phyloP scores from a whole-genome alignment of 2,113 vertebrate genomes.

The Salvelinus sp. region DNA sequence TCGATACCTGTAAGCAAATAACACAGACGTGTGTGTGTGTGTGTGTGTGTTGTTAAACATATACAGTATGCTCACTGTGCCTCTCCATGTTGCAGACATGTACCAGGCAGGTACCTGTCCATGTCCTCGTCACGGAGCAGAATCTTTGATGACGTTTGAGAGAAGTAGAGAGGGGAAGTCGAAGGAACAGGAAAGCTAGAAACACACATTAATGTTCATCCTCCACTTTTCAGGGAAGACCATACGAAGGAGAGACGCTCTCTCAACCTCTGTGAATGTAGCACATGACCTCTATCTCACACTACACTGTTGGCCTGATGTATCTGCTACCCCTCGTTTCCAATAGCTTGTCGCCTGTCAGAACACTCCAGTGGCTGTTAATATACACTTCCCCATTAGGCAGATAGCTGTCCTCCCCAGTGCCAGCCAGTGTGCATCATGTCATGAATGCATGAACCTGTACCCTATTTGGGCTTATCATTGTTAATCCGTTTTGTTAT shows the following conservation, averaged over 20 bases:
- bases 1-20: too few relatives aligned
- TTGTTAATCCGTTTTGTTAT: background rate
- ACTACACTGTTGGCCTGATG: conserved; percentile 5
- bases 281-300: conserved; percentile 24
- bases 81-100: conserved; percentile 71
- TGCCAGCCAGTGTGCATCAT: background rate
- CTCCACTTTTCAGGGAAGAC: conserved; percentile 7
- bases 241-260: background rate
- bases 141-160: conserved; percentile 93
- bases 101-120: conserved; percentile 90
- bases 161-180: background rate
- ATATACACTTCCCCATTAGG: background rate
- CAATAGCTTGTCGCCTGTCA: background rate
- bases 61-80: background rate
- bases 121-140: conserved; percentile 86
- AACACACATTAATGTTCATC: conserved; percentile 1
- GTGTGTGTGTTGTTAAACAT: too few relatives aligned
- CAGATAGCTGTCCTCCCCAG: background rate
- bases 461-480: background rate
- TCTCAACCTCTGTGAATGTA: conserved; percentile 34
- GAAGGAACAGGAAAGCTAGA: background rate
- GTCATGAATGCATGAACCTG: background rate
- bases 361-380: background rate
- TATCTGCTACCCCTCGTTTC: background rate
- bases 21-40: too few relatives aligned